Evolutionary conservation across 2,797 vertebrate species (phyloP), one percentile per base, ranked within the genome.

Genomic region (Antrozous pallidus): DNA sequence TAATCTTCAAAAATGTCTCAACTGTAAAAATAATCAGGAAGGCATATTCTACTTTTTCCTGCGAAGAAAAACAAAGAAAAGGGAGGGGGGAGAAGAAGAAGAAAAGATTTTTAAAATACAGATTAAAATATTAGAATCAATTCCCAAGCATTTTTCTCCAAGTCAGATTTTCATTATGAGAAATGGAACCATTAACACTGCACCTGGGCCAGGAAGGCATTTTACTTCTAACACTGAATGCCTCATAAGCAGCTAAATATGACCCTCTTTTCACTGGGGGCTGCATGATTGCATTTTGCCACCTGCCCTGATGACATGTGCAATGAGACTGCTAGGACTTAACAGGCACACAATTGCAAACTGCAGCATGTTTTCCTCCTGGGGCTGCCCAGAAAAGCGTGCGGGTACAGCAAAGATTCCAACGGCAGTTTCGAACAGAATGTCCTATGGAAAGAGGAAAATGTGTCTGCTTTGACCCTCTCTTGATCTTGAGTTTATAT

Each of bases 41-140:
- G 99, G 99, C 99, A 99, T 99, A 99, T 99, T 99, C 99, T 98
- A 99, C 99, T 98, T 99, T 99, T 99, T 99, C 99, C 99, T 99
- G 98, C 86, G 97, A 98, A 97, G 98, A 94, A 38, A 97, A 97
- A 94, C 91, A 97, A 92, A 70, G 47, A 85, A 82, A 33, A 93
- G 94, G 56, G 90, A 87, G 16, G 1, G 16, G 20, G 33, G 47
- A 2, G 28, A 20, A 90, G 8, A 13, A 2, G 83, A 67, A 94
- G 58, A 94, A 63, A 95, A 91, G 77, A 58, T 61, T 75, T 65
- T 36, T 0, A 36, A 94, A 70, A 92, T n/a, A 2, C 6, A 63
- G 61, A 33, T n/a, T 36, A 36, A n/a, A 73, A 91, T 36, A 2
- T 95, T 86, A 85, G 94, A 88, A 47, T 94, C 74, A 75, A 8